Evolutionary conservation across 1,140 invertebrate species (phyloP).

Genomic region (Bathynomus jamesi): DNA sequence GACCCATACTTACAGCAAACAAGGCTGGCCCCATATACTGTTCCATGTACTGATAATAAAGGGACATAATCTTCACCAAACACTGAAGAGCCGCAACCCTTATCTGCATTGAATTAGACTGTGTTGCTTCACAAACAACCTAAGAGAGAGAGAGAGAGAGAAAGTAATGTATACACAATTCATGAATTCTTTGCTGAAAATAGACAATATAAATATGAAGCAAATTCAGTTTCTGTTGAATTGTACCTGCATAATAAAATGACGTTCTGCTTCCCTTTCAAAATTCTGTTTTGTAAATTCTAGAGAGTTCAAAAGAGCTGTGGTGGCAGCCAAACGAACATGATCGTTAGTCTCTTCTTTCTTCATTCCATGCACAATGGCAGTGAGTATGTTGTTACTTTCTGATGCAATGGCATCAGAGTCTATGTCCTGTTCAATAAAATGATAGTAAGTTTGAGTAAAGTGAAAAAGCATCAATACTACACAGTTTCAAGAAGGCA

Average conservation of each 20-base stretch:
- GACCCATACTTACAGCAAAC: conserved; percentile 66
- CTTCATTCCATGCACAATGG: conserved; percentile 97
- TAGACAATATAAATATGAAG: no score
- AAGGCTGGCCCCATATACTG: conserved; percentile 95
- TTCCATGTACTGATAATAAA: conserved; percentile 99
- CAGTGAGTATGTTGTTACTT: conserved; percentile 94
- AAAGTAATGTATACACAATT: no score
- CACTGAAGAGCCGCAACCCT: conserved; percentile 94
- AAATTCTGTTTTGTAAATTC: conserved; percentile 99
- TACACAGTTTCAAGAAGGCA: no score
- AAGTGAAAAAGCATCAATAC: no score
- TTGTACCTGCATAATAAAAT: conserved; percentile 98
- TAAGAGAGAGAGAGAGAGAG: no score
- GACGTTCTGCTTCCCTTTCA: conserved; percentile 91
- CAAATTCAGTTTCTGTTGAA: not conserved
- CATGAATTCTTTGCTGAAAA: no score
- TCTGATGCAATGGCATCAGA: conserved; percentile 82
- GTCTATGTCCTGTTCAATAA: conserved; percentile 49
- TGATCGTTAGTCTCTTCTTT: conserved; percentile 70
- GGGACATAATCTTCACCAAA: conserved; percentile 96
- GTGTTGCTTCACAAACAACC: conserved; percentile 69
- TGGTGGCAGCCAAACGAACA: conserved; percentile 89
- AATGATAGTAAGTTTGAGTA: no score
- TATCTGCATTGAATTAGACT: conserved; percentile 71
- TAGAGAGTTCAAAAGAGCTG: conserved; percentile 92